These are phyloP conservation scores for Alloplasta piceator DNA, from an alignment of 2,888 invertebrate species.

Conservation along the genomic window DNA sequence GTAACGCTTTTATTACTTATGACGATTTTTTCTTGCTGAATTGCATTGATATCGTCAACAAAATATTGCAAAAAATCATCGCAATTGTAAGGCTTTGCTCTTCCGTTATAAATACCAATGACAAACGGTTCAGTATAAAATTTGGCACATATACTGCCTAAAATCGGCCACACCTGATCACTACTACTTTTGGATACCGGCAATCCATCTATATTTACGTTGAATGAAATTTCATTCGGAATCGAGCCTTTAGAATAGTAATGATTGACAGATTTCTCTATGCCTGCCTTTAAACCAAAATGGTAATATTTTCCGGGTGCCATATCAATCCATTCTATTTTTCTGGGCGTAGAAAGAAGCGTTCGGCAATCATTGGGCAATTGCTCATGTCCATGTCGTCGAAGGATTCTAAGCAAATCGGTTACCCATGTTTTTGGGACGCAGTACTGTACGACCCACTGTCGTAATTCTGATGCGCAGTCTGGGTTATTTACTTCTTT, in stretches of 20 bases:
- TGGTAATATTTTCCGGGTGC: conserved; percentile 33
- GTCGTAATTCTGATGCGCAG: neutral
- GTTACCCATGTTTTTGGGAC: conserved; percentile 2
- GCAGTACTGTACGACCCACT: neutral
- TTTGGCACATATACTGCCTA: conserved; percentile 31
- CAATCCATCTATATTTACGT: no score
- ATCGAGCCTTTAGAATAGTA: conserved; percentile 4
- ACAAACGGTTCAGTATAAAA: conserved; percentile 42
- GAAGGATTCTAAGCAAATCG: conserved; percentile 1
- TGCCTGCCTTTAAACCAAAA: conserved; percentile 17
- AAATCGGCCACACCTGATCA: conserved; percentile 37
- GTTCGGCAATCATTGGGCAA: conserved; percentile 26
- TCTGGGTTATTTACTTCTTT: conserved; percentile 7
- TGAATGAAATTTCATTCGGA: no score
- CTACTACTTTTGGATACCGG: no score
- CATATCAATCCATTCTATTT: neutral
- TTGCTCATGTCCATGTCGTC: conserved; percentile 32
- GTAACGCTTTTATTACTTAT: conserved; percentile 1
- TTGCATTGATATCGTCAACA: conserved; percentile 34
- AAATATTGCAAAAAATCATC: no score
- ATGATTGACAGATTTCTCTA: conserved; percentile 16
- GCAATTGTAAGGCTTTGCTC: conserved; percentile 31
- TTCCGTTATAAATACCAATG: conserved; percentile 30
- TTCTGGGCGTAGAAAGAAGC: conserved; percentile 33
- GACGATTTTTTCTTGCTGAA: conserved; percentile 16